A percentile compares a stretch with the other conserved stretches of the same genome.
Conservation (phyloP, 1,140 invertebrate species). For the Amyelois transitella region DNA sequence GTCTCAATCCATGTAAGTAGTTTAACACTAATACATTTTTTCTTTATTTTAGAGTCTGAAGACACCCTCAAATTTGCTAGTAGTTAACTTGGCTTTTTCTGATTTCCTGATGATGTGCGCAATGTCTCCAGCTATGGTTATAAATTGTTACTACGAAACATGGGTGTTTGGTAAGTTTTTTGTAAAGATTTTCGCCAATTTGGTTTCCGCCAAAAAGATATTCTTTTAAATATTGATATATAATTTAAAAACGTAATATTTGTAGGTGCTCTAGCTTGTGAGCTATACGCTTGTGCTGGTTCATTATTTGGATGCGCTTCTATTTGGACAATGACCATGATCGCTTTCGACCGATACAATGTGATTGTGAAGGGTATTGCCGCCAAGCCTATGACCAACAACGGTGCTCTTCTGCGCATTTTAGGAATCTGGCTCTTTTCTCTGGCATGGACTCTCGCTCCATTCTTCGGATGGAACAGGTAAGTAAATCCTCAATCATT, state of each 20-base stretch:
- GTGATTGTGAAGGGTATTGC: conserved; percentile 88
- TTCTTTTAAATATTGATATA: neutral
- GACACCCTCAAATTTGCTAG: conserved; percentile 88
- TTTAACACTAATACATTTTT: neutral
- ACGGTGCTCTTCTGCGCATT: conserved; percentile 80
- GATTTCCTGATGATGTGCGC: conserved; percentile 91
- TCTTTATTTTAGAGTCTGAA: conserved; percentile 75
- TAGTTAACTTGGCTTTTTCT: conserved; percentile 90
- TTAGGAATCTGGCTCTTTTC: conserved; percentile 82
- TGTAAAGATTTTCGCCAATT: neutral
- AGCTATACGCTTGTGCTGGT: conserved; percentile 86
- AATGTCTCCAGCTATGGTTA: conserved; percentile 89
- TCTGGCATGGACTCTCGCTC: conserved; percentile 80
- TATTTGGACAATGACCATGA: conserved; percentile 91
- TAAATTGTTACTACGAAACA: conserved; percentile 91
- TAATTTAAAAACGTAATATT: neutral
- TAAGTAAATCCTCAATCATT: no score
- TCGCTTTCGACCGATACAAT: conserved; percentile 90
- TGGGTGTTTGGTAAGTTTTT: conserved; percentile 83
- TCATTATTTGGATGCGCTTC: conserved; percentile 88
- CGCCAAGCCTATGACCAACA: conserved; percentile 80
- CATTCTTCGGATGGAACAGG: conserved; percentile 81
- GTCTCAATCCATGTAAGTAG: neutral
- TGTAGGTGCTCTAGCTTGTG: conserved; percentile 84
- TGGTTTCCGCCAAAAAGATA: neutral